These are phyloP conservation scores for Lophotis ruficrista DNA, from an alignment of 2,113 vertebrate genomes.

Conservation along the genomic window DNA sequence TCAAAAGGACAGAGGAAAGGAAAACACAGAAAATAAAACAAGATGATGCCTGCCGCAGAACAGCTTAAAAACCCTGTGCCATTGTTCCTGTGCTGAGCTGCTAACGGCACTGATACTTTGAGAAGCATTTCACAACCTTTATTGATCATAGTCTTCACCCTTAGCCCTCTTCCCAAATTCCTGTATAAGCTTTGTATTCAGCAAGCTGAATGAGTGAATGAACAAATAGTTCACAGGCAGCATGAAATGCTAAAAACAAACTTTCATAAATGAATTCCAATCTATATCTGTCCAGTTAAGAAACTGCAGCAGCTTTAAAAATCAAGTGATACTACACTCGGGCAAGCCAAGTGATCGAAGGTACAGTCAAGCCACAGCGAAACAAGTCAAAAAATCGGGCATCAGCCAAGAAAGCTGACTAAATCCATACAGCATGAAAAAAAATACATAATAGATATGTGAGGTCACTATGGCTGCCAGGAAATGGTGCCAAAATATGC, in stretches of 20 bases:
- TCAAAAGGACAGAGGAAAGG: background rate
- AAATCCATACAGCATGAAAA: constrained; percentile 18
- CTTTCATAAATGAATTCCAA: background rate
- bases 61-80: background rate
- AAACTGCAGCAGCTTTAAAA: constrained; percentile 22
- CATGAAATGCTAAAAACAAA: background rate
- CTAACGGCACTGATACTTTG: background rate
- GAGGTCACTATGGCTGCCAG: background rate
- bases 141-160: background rate
- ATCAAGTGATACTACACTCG: background rate
- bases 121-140: background rate
- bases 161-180: background rate
- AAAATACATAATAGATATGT: constrained; percentile 38
- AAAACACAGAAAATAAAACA: background rate
- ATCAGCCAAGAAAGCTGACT: constrained; percentile 23
- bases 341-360: background rate
- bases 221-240: background rate
- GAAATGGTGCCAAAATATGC: constrained; percentile 28
- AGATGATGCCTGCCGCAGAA: background rate
- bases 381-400: constrained; percentile 5
- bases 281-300: constrained; percentile 8
- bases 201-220: background rate
- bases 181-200: background rate
- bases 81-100: background rate
- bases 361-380: constrained; percentile 29